These are phyloP conservation scores for Trialeurodes vaporariorum DNA, from an alignment of 1,140 invertebrate genomes.

Conservation along the genomic window DNA sequence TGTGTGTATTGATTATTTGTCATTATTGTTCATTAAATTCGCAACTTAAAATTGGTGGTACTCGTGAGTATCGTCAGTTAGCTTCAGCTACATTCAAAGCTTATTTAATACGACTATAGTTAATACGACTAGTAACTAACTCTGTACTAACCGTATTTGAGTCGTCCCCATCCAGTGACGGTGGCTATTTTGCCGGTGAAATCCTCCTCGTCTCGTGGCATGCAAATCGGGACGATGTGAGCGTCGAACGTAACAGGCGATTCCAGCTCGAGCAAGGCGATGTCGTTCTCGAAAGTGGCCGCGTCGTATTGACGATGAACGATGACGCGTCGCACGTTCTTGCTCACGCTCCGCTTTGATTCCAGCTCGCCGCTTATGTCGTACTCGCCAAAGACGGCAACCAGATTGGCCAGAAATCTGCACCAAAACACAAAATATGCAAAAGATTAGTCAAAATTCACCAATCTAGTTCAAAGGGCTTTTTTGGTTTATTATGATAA, in stretches of 20 bases:
- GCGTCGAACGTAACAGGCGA: slow-evolving; percentile 68
- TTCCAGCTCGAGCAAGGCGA: slow-evolving; percentile 74
- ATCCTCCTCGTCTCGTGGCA: slow-evolving; percentile 68
- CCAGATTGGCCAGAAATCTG: slow-evolving; percentile 76
- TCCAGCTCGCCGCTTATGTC: slow-evolving; percentile 77
- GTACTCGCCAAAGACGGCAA: slow-evolving; percentile 82
- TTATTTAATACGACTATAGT: too few relatives aligned
- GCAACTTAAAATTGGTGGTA: too few relatives aligned
- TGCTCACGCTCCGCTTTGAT: slow-evolving; percentile 56
- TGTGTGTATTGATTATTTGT: too few relatives aligned
- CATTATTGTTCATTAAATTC: too few relatives aligned
- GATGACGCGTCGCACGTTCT: slow-evolving; percentile 76
- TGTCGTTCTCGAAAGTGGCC: slow-evolving; percentile 81
- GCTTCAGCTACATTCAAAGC: too few relatives aligned
- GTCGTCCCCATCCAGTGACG: slow-evolving; percentile 63
- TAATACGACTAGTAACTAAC: too few relatives aligned
- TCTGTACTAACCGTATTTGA: slow-evolving; percentile 48
- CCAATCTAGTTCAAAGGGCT: neutral
- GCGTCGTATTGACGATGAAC: slow-evolving; percentile 80
- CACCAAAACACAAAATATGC: slow-evolving; percentile 19
- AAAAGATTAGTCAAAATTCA: too few relatives aligned
- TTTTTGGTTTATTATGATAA: too few relatives aligned
- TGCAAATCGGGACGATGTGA: slow-evolving; percentile 85
- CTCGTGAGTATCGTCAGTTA: too few relatives aligned
- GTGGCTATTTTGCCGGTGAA: slow-evolving; percentile 72